Conservation (phyloP, 2,797 vertebrate genomes). For the Trachops cirrhosus region DNA sequence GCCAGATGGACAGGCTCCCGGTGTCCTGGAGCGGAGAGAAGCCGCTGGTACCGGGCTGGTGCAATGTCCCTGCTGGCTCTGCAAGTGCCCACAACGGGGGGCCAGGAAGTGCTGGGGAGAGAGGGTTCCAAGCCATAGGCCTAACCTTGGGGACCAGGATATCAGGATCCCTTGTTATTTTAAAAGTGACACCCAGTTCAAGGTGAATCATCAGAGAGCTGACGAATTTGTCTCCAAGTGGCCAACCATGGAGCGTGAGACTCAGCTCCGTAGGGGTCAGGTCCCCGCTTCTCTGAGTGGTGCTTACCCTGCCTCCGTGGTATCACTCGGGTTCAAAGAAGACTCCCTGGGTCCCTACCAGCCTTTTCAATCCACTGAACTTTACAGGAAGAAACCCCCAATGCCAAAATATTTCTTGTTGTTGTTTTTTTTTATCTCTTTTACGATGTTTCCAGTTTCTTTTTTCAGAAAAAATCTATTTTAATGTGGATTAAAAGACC, state of each 20-base stretch:
- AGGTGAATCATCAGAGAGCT: background rate
- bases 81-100: background rate
- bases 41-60: background rate
- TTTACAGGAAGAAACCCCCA: slow-evolving; percentile 45
- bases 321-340: background rate
- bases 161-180: background rate
- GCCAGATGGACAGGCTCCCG: background rate
- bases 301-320: rapidly evolving
- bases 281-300: background rate
- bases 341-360: background rate
- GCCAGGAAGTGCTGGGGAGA: background rate
- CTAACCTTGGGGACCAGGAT: background rate
- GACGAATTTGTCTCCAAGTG: background rate
- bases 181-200: background rate
- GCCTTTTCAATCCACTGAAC: background rate
- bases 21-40: background rate
- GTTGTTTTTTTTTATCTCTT: rapidly evolving
- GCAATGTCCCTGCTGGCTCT: background rate
- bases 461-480: background rate
- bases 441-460: background rate
- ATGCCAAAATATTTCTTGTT: background rate
- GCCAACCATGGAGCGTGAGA: background rate
- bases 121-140: background rate
- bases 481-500: slow-evolving; percentile 33
- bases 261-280: rapidly evolving